Evolutionary conservation across 2,888 invertebrate genomes (phyloP), one percentile per base, ranked within the genome.

Genomic region (Idaea dimidiata): DNA sequence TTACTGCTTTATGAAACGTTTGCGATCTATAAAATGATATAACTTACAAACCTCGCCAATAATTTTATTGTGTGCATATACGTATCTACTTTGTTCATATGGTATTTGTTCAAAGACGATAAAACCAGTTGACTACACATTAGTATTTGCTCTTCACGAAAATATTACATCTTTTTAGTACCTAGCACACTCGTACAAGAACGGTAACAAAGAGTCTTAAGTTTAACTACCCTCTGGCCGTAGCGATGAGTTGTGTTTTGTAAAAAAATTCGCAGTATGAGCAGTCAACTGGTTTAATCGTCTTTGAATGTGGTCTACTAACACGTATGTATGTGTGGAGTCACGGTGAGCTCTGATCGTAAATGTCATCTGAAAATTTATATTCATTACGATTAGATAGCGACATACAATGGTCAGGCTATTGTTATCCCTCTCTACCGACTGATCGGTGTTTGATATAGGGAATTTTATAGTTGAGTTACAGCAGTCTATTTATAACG

Each of bases 341-440:
- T 88, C 89, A 88, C 84, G 84, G 86, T 81, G 88, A 81, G 87
- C 81, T 82, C 78, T 84, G 88, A 88, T 91, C 91, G 89, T 92
- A 90, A 91, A 92, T 89, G 91, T 91, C 91, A 90, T 90, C 88
- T 86, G 87, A 89, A 91, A 91, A 92, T 92, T 91, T 92, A 92
- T 92, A 91, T 91, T 90, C 89, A 91, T 89, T 88, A 90, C 91
- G 91, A 90, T 91, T 91, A 91, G 91, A 91, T 91, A 91, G 86
- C 84, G 83, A 82, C 78, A 80, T 84, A 89, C 89, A 89, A 90
- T 87, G 79, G 84, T 82, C 81, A 75, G 80, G 69, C 87, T 79
- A 89, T 91, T 91, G 91, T 91, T 89, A 83, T 79, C 74, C 80
- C 80, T 78, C 74, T 78, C 79, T 83, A 85, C 81, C 77, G 80